Conservation (phyloP, 64 coral and sea anemone species). For the Pocillopora damicornis region DNA sequence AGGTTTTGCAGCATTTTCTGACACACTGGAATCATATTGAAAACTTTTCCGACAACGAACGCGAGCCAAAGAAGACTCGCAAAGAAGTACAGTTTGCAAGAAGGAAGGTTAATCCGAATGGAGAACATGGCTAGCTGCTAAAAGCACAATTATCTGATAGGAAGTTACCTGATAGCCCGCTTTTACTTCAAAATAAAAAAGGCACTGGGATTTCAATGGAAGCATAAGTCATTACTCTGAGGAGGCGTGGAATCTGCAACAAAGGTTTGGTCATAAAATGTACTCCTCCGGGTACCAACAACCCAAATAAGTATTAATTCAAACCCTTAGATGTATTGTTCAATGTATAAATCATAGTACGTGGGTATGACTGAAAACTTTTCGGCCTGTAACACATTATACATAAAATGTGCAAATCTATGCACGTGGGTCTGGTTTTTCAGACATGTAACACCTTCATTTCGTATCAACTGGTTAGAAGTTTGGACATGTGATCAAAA, state of each 20-base stretch:
- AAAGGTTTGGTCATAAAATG: background rate
- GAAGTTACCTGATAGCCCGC: background rate
- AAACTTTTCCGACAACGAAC: background rate
- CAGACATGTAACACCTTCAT: too few species aligned
- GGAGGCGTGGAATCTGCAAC: conserved; percentile 2
- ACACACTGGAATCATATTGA: conserved; percentile 9
- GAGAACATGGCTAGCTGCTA: background rate
- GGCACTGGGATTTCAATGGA: conserved; percentile 10
- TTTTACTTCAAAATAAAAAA: background rate
- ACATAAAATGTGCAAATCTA: too few species aligned
- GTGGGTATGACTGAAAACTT: too few species aligned
- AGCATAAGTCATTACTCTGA: background rate
- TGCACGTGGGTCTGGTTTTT: too few species aligned
- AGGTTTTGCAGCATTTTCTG: background rate
- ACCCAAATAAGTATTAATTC: background rate
- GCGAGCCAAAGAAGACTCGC: conserved; percentile 7
- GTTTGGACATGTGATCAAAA: too few species aligned
- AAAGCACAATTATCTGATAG: background rate
- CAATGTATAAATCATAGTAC: too few species aligned
- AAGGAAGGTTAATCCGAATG: background rate
- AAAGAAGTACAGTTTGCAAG: background rate
- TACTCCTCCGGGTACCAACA: conserved; percentile 2
- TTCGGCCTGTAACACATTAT: too few species aligned
- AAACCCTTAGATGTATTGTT: too few species aligned
- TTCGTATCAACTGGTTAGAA: too few species aligned